phyloP scores from a whole-genome alignment of 2,113 vertebrate genomes.

The Pseudolaguvia tuberculata region DNA sequence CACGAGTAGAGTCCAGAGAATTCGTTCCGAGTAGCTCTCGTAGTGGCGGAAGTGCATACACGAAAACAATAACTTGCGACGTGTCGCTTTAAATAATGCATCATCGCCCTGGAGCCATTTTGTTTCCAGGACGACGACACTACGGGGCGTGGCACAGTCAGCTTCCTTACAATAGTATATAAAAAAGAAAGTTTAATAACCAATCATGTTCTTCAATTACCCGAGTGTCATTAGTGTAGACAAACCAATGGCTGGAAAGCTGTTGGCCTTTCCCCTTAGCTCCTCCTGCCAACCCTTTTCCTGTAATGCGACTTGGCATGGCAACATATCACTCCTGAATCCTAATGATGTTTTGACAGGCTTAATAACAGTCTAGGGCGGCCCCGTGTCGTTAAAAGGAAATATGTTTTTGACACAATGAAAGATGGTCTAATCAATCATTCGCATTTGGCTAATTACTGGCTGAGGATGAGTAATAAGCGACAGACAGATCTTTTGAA shows the following conservation, averaged over 20 bases:
- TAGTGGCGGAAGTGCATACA: no score
- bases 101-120: no score
- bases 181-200: not conserved
- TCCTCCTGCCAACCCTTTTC: not conserved
- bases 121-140: no score
- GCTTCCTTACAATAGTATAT: no score
- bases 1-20: no score
- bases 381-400: conserved; percentile 43
- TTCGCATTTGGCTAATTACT: conserved; percentile 58
- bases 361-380: conserved; percentile 49
- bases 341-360: conserved; percentile 53
- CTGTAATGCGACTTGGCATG: conserved; percentile 1
- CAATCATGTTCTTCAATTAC: not conserved
- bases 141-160: no score
- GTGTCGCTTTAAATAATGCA: no score
- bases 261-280: not conserved
- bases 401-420: conserved; percentile 56
- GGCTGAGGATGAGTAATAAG: conserved; percentile 36
- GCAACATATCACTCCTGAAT: conserved; percentile 23
- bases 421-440: conserved; percentile 52
- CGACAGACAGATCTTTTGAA: conserved; percentile 28
- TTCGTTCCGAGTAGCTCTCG: no score
- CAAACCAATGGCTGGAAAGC: not conserved
- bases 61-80: no score
- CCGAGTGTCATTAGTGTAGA: not conserved